Base-by-base conservation (phyloP, 2,113 vertebrate genomes). In the Abramis brama region DNA sequence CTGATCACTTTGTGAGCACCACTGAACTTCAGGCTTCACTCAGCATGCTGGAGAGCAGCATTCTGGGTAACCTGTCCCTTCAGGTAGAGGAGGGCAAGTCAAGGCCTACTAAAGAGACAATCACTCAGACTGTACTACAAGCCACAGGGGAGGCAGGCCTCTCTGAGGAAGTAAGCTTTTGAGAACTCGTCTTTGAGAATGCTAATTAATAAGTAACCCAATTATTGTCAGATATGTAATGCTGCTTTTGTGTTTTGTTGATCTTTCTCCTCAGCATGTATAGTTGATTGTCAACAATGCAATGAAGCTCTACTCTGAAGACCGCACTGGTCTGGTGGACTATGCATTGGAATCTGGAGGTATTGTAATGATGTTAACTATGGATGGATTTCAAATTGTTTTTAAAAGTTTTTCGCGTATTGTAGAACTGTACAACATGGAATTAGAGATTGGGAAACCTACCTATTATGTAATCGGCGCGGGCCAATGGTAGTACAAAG, bases 261-360 rank as follows among this genome's bases (percentile, higher is more conserved):
- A 9, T 43, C 19, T 5, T 25, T 50, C 21, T 68, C 6, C 3
- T 74, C 89, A 99, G 98, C 95, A 98, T 89, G 96, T 96, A 0
- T 94, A 82, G 0, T 36, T 86, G 36, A 96, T 97, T 1, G 95
- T 99, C 66, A 92, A 91, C 52, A 95, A 95, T 0, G 97, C 97
- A 1, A 82, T 99, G 92, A 96, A 93, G 59, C 93, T 95, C 1
- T 99, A 97, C 64, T 96, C 97, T 75, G 94, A 99, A 90, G 98
- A 99, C 89, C 95, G 94, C 57, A 99, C 95, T 0, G 97, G 98
- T 76, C 92, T 97, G 94, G 96, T 96, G 1, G 98, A 99, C 94
- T 99, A 96, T 0, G 98, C 98, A 17, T 93, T 99, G 93, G 98
- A 99, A 91, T 98, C 98, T 59, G 97, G 95, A 93, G 98, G 98